Evolutionary conservation across 2,888 invertebrate species (phyloP).

Genomic region (Byasa hedistus): DNA sequence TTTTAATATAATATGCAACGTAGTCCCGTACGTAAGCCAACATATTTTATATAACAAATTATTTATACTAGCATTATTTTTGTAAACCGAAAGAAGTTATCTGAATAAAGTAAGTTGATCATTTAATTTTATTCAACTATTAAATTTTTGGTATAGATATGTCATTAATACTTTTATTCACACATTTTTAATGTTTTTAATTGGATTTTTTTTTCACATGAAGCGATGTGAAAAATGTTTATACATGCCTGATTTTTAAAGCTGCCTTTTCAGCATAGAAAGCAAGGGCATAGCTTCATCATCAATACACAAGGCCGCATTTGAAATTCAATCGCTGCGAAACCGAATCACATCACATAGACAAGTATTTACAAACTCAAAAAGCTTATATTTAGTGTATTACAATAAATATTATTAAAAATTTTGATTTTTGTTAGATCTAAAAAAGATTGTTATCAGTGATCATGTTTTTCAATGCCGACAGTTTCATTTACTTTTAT

Average conservation of each 20-base stretch:
- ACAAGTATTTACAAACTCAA: conserved; percentile 9
- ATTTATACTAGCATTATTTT: neutral
- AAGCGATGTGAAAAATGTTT: neutral
- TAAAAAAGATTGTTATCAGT: no score
- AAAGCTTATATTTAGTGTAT: neutral
- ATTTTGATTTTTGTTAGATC: no score
- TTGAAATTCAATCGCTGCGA: conserved; percentile 23
- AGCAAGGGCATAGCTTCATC: conserved; percentile 6
- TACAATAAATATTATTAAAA: no score
- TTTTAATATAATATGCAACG: neutral
- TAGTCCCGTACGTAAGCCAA: neutral
- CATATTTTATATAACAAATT: neutral
- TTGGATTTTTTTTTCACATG: no score
- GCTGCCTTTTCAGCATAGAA: conserved; percentile 3
- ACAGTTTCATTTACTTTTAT: conserved; percentile 49
- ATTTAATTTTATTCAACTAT: neutral
- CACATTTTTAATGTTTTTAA: neutral
- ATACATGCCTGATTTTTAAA: neutral
- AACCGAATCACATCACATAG: conserved; percentile 5
- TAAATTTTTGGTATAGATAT: neutral
- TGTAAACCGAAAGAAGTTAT: neutral
- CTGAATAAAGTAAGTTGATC: neutral
- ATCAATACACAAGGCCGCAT: conserved; percentile 16
- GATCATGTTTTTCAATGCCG: neutral
- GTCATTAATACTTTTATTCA: neutral